Evolutionary conservation across 2,113 vertebrate genomes (phyloP), one percentile per base, ranked within the genome.

Genomic region (Laterallus jamaicensis): DNA sequence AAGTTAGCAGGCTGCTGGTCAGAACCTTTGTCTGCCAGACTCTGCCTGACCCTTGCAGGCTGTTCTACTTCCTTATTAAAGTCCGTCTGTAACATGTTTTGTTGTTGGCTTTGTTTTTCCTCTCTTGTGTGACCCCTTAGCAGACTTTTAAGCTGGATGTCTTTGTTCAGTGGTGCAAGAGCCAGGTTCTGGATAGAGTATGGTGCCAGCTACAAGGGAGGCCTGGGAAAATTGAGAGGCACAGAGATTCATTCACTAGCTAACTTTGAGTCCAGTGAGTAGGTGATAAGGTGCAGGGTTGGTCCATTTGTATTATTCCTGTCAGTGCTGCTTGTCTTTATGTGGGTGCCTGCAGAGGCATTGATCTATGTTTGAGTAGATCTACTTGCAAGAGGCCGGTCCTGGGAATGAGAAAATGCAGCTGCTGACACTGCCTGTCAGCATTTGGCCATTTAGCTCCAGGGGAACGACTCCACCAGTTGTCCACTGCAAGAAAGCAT

Each of bases 381-480:
- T 64, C 59, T 74, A 10, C 64, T 71, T 86, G 20, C 71, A 75
- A 16, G 25, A 29, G 56, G 49, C n/a, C 54, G 44, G 28, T 22
- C 40, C 67, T 73, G 28, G 19, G 19, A 67, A 60, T 10, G 15
- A 54, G 59, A 28, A 73, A 58, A 24, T 0, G 0, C 73, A 90
- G 58, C 74, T 0, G 0, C 40, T 2, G 5, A n/a, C 19, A 21
- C 50, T 0, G 1, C 1, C 0, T 2, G 0, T 31, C 50, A 69
- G 24, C n/a, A 22, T 56, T 52, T 70, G 25, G 22, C 47, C 17
- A 20, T 37, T 74, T 31, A 47, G 56, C 12, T 15, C 8, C 0
- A 0, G 52, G 44, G 44, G 44, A 17, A 47, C 17, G 44, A 55
- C 50, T 10, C 37, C 32, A 52, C 24, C 32, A 35, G 32, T 19